Percentiles rank a stretch among this genome's conserved stretches.
These are phyloP conservation scores for Microplitis mediator DNA, from an alignment of 1,140 invertebrate species.

Conservation along the genomic window DNA sequence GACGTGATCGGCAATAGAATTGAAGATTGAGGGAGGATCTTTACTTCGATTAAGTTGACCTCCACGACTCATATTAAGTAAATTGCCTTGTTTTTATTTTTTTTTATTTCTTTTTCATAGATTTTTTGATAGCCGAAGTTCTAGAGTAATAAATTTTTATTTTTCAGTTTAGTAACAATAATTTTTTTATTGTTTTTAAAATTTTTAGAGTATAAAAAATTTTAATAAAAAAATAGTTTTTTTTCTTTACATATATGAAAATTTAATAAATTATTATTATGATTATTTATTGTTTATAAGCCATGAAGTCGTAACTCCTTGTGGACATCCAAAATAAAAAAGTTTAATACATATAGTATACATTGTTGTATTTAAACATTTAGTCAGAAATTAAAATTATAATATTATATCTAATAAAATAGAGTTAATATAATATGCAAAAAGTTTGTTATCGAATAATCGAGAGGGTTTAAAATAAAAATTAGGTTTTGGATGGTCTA, in stretches of 20 bases:
- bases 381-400: slow-evolving; percentile 30
- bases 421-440: background rate
- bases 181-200: too few relatives aligned
- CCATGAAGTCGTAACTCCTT: too few relatives aligned
- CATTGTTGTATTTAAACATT: background rate
- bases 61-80: background rate
- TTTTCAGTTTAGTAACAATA: too few relatives aligned
- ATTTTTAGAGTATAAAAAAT: too few relatives aligned
- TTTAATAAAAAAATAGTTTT: too few relatives aligned
- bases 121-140: too few relatives aligned
- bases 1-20: slow-evolving; percentile 1
- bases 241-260: too few relatives aligned
- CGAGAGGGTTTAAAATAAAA: slow-evolving; percentile 9
- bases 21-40: background rate
- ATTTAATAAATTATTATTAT: too few relatives aligned
- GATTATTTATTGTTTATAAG: too few relatives aligned
- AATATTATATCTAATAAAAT: background rate
- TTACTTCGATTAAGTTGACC: background rate
- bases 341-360: background rate
- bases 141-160: too few relatives aligned
- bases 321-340: too few relatives aligned
- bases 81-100: background rate
- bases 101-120: background rate
- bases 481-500: slow-evolving; percentile 37
- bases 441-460: slow-evolving; percentile 44